Evolutionary conservation across 2,797 vertebrate genomes (phyloP), one percentile per base, ranked within the genome.

Genomic region (Toxotes lorentzi): DNA sequence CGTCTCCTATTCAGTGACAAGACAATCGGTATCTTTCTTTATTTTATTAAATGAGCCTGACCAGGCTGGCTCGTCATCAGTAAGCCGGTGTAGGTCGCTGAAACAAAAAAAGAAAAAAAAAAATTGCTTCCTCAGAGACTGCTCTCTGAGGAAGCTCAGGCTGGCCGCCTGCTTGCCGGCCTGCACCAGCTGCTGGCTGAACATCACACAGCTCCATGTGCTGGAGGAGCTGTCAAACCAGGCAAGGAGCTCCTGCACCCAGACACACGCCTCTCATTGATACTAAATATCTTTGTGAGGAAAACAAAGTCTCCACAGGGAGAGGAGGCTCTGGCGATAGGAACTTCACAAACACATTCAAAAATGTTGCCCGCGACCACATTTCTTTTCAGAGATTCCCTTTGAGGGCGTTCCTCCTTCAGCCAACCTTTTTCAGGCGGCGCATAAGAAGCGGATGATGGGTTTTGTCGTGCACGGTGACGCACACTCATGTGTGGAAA

Each of bases 141-240:
- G 47, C 23, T 67, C 81, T 81, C 60, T 0, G 63, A 78, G 68
- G 77, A 51, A 5, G 53, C 4, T 41, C 57, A 59, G 70, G 77
- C 66, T 50, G 17, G 59, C 62, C 23, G 68, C 59, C 70, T 17
- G n/a, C 64, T 30, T 30, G 27, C 27, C 27, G 3, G 27, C 27
- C 4, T 41, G 76, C 70, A 38, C 71, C 67, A 12, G 21, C 70
- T 66, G 74, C 81, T 90, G 85, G 83, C 60, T 76, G 53, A 41
- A 70, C 69, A 84, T 89, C 83, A 88, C 82, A 87, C 65, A n/a
- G 62, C 53, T 83, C 47, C 0, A 16, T 70, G 70, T 75, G 73
- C 57, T 71, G 73, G 57, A 53, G 60, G 62, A 78, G 68, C 69
- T 12, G 73, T 68, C 47, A 73, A 57, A 67, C n/a, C 16, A 1